Conservation (phyloP, 2,888 invertebrate genomes). For the Timema podura region DNA sequence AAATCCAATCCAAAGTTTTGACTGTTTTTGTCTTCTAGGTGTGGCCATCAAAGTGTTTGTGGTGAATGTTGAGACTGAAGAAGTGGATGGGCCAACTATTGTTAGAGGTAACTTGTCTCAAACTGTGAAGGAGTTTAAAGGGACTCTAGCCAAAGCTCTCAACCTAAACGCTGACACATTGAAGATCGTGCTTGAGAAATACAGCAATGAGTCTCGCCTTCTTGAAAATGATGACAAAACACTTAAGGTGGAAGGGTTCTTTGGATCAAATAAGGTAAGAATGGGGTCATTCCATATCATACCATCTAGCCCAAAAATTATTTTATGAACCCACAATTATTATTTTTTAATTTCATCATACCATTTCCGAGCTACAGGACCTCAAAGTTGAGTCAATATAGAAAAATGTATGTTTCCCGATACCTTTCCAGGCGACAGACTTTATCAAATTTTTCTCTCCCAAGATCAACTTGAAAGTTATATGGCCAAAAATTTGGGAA, state of each 20-base stretch:
- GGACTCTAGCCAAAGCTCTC: slow-evolving; percentile 50
- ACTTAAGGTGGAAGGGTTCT: slow-evolving; percentile 43
- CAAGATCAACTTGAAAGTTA: background rate
- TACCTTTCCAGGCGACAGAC: background rate
- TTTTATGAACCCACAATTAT: background rate
- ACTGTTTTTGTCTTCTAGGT: slow-evolving; percentile 39
- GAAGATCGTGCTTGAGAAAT: slow-evolving; percentile 47
- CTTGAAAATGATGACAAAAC: slow-evolving; percentile 45
- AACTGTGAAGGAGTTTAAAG: slow-evolving; percentile 55
- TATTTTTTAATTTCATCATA: background rate
- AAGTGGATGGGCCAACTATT: slow-evolving; percentile 56
- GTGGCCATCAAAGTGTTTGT: slow-evolving; percentile 57
- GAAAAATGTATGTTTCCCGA: background rate
- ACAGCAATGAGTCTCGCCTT: slow-evolving; percentile 42
- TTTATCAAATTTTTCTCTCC: background rate
- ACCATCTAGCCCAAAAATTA: slow-evolving; percentile 17
- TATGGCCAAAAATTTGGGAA: background rate
- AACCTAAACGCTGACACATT: slow-evolving; percentile 45
- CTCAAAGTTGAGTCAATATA: background rate
- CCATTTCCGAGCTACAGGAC: background rate
- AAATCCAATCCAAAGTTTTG: too few species aligned
- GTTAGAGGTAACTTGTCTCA: slow-evolving; percentile 56
- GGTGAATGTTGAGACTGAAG: slow-evolving; percentile 57
- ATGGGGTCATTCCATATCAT: background rate
- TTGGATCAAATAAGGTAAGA: slow-evolving; percentile 41